Conservation (phyloP, 1,140 invertebrate genomes). For the Lycorma delicatula region DNA sequence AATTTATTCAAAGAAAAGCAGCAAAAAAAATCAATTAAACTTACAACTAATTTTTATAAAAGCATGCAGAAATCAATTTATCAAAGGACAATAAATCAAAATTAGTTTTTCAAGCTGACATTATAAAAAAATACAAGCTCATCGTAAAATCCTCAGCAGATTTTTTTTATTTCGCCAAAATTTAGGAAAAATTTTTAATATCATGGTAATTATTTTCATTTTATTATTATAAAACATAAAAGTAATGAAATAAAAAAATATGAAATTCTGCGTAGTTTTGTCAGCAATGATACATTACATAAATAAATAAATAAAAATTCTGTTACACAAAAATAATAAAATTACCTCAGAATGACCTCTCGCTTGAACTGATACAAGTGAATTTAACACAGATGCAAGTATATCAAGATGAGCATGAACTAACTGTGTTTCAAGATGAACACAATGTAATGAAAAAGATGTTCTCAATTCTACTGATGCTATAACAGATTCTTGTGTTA, state of each 20-base stretch:
- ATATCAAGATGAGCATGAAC: constrained; percentile 60
- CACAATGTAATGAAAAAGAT: constrained; percentile 59
- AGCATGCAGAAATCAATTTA: too few species aligned
- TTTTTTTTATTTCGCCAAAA: not conserved
- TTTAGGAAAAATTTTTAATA: not conserved
- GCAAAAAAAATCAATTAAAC: too few species aligned
- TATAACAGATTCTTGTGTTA: constrained; percentile 60
- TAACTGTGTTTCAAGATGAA: constrained; percentile 63
- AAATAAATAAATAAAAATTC: too few species aligned
- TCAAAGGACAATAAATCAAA: too few species aligned
- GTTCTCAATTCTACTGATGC: constrained; percentile 59
- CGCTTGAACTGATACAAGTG: constrained; percentile 51
- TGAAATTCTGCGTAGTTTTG: not conserved
- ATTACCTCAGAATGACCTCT: constrained; percentile 53
- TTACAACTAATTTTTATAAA: too few species aligned
- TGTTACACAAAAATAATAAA: too few species aligned
- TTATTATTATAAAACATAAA: constrained; percentile 8
- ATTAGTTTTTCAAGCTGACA: too few species aligned
- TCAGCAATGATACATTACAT: not conserved
- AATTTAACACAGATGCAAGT: constrained; percentile 50
- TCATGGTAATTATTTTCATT: not conserved
- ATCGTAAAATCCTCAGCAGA: constrained; percentile 8
- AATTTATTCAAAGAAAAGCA: too few species aligned
- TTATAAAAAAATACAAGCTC: too few species aligned
- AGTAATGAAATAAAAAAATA: constrained; percentile 9